These are phyloP conservation scores for Harpalus rufipes DNA, from an alignment of 2,888 invertebrate genomes.

Conservation along the genomic window DNA sequence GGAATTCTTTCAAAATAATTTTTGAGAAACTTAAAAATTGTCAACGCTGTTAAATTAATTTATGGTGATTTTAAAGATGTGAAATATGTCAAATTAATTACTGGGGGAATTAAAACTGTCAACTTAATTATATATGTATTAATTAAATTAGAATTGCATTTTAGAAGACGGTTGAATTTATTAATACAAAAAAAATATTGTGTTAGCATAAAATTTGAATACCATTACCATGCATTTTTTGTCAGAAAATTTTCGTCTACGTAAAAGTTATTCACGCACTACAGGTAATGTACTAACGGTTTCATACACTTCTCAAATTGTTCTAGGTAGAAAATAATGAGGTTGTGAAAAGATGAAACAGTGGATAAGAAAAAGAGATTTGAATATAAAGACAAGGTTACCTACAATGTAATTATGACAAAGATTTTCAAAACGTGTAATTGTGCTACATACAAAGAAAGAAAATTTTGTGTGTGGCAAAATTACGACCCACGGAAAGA, in stretches of 20 bases:
- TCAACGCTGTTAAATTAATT: no score
- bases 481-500: neutral
- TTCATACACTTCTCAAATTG: constrained; percentile 5
- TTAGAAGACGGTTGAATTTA: no score
- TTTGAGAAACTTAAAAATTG: no score
- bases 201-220: neutral
- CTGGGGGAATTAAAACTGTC: no score
- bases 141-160: no score
- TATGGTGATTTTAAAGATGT: no score
- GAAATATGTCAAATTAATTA: no score
- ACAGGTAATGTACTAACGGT: neutral
- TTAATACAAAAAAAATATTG: no score
- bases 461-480: neutral
- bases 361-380: constrained; percentile 35
- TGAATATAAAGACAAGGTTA: constrained; percentile 38
- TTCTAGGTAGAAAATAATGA: constrained; percentile 34
- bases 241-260: no score
- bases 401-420: constrained; percentile 4
- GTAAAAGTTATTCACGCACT: neutral
- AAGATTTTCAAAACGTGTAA: constrained; percentile 9
- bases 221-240: no score
- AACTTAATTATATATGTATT: no score
- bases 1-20: no score
- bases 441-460: neutral
- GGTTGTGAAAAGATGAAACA: constrained; percentile 39